phyloP scores from a whole-genome alignment of 2,113 vertebrate genomes.

The Hyaena hyaena region DNA sequence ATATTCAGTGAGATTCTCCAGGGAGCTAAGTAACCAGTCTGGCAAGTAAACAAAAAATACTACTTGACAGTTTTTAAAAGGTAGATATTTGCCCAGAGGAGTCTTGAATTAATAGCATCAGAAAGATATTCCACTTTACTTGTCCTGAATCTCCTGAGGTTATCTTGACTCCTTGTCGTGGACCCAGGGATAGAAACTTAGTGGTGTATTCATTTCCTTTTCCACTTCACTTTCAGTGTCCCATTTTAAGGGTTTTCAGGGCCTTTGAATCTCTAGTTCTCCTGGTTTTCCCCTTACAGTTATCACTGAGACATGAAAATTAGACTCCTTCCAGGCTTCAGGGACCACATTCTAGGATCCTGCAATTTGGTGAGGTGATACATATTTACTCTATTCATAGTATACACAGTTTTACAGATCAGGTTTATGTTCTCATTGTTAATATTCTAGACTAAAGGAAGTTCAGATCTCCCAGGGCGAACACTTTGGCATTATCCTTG shows the following conservation, averaged over 20 bases:
- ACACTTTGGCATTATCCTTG: neutral
- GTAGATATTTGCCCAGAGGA: neutral
- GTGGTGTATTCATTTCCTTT: neutral
- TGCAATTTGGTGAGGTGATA: neutral
- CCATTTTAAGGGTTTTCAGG: neutral
- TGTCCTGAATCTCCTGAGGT: neutral
- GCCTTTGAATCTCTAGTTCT: slow-evolving; percentile 22
- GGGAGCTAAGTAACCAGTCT: neutral
- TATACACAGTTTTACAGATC: neutral
- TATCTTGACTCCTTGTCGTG: neutral
- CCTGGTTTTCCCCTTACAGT: neutral
- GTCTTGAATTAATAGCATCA: neutral
- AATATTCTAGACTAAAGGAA: neutral
- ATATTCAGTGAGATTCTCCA: neutral
- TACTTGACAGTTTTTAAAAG: neutral
- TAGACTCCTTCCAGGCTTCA: neutral
- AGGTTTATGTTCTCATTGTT: neutral
- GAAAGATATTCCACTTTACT: neutral
- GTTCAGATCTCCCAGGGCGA: neutral
- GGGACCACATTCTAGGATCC: neutral
- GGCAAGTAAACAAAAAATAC: neutral
- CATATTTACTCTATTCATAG: neutral
- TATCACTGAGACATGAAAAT: neutral
- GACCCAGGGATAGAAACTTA: neutral
- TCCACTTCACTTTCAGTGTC: neutral